A percentile compares a stretch with the other conserved stretches of the same genome.
Conservation (phyloP, 2,113 vertebrate genomes). For the Dipodomys spectabilis region DNA sequence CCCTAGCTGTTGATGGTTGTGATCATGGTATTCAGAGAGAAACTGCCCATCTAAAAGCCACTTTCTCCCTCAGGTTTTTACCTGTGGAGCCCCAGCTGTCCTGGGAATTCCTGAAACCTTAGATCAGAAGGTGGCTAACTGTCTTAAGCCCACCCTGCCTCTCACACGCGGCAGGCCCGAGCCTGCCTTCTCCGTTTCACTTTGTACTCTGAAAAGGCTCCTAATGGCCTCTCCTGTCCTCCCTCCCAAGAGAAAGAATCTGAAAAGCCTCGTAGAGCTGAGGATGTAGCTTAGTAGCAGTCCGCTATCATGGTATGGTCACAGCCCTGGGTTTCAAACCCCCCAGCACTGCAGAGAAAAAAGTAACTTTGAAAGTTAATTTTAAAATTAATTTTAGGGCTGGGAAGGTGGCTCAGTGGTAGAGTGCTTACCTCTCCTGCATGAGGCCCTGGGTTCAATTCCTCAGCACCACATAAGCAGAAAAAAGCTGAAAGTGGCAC, state of each 20-base stretch:
- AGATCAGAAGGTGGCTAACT: not conserved
- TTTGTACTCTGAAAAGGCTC: not conserved
- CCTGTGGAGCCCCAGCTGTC: not conserved
- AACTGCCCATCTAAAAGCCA: not conserved
- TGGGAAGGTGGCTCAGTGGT: too few relatives aligned
- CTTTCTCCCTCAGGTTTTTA: not conserved
- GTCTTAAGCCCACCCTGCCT: not conserved
- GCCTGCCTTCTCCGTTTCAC: not conserved
- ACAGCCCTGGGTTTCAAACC: not conserved
- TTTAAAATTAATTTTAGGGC: not conserved
- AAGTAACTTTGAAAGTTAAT: too few relatives aligned
- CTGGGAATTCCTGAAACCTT: not conserved
- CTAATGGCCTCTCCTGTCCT: not conserved
- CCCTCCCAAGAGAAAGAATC: slow-evolving; percentile 12
- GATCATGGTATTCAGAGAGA: too few relatives aligned
- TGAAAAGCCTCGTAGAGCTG: not conserved
- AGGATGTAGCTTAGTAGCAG: not conserved
- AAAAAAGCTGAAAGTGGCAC: too few relatives aligned
- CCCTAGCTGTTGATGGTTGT: too few relatives aligned
- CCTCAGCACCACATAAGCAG: too few relatives aligned
- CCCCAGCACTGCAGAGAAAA: not conserved
- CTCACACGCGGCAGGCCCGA: not conserved
- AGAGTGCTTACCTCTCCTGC: too few relatives aligned
- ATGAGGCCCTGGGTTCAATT: too few relatives aligned
- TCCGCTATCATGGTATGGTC: not conserved